A percentile compares a stretch with the other conserved stretches of the same genome.
Conservation (phyloP, 2,888 invertebrate genomes). For the Prenolepis imparis region DNA sequence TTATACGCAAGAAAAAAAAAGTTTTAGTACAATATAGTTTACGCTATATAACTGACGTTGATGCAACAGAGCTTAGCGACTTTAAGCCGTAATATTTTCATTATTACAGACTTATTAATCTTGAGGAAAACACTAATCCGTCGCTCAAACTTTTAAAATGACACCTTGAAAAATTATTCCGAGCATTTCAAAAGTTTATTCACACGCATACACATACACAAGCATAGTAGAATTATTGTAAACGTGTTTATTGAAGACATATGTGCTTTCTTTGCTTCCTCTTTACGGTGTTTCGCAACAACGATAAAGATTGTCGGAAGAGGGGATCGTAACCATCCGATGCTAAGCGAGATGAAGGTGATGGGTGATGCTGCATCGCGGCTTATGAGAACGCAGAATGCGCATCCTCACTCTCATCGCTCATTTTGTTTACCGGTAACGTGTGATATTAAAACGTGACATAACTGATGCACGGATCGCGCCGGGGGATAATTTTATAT, state of each 20-base stretch:
- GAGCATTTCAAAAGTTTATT: constrained; percentile 1
- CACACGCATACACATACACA: neutral
- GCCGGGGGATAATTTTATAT: neutral
- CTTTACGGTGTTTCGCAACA: neutral
- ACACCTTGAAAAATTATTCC: constrained; percentile 8
- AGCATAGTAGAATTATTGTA: neutral
- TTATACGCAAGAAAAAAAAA: constrained; percentile 43
- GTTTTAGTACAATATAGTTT: constrained; percentile 30
- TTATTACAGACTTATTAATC: constrained; percentile 39
- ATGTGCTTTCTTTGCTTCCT: neutral
- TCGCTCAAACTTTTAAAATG: constrained; percentile 17
- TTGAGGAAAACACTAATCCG: constrained; percentile 17
- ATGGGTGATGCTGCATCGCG: constrained; percentile 28
- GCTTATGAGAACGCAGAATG: constrained; percentile 47
- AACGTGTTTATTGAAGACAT: neutral
- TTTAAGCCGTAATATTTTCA: constrained; percentile 18
- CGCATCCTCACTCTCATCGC: constrained; percentile 30
- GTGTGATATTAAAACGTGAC: constrained; percentile 48
- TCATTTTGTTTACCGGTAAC: constrained; percentile 49
- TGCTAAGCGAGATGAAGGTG: constrained; percentile 38
- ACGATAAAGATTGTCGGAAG: constrained; percentile 42
- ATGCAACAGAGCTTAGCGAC: constrained; percentile 25
- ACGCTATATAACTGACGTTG: constrained; percentile 44
- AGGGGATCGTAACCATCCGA: constrained; percentile 10
- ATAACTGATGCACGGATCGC: constrained; percentile 23